Conservation (phyloP, 2,888 invertebrate genomes). For the Monopis laevigella region DNA sequence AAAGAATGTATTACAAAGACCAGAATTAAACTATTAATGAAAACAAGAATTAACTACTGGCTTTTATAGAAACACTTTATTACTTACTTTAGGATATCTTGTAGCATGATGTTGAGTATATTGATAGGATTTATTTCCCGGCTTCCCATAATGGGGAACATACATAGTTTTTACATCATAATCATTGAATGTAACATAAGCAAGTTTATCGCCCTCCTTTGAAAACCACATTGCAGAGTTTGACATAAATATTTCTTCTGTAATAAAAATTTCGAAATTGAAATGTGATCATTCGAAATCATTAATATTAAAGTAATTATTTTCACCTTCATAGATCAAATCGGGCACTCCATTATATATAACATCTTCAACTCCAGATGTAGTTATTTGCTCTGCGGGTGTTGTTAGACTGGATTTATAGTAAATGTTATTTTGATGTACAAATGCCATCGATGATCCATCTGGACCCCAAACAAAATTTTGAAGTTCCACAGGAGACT, state of each 20-base stretch:
- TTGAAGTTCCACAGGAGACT: conserved; percentile 60
- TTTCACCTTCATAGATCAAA: conserved; percentile 93
- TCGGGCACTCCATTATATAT: conserved; percentile 90
- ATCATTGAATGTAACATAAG: conserved; percentile 85
- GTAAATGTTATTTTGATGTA: conserved; percentile 79
- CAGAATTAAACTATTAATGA: no score
- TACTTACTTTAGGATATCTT: conserved; percentile 83
- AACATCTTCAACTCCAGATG: conserved; percentile 65
- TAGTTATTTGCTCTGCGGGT: conserved; percentile 67
- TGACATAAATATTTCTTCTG: conserved; percentile 90
- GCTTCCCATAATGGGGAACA: conserved; percentile 82
- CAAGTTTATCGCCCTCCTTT: conserved; percentile 77
- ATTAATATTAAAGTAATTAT: background rate
- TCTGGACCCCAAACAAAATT: conserved; percentile 80
- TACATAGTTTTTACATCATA: conserved; percentile 75
- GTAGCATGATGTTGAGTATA: conserved; percentile 80
- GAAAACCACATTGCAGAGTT: conserved; percentile 93
- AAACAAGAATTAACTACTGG: no score
- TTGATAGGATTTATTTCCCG: conserved; percentile 77
- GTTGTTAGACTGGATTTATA: conserved; percentile 68
- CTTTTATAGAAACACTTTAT: no score
- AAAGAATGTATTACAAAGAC: no score
- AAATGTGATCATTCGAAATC: no score
- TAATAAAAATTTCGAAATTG: conserved; percentile 35
- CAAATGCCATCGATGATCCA: conserved; percentile 79